Evolutionary conservation across 2,888 invertebrate species (phyloP).

Genomic region (Tipula vernalis): DNA sequence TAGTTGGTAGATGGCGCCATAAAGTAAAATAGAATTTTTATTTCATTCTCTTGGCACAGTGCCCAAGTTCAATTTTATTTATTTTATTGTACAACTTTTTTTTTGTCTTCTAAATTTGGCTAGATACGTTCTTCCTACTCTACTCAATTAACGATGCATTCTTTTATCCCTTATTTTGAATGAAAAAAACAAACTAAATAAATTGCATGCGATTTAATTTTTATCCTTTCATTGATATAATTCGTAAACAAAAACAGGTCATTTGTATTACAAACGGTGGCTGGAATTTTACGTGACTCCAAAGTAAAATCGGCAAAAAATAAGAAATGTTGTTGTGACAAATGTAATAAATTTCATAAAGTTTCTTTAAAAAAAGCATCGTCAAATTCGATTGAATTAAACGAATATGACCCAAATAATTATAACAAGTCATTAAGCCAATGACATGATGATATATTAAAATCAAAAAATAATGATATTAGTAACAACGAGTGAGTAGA

Average conservation of each 20-base stretch:
- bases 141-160: background rate
- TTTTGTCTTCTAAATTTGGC: background rate
- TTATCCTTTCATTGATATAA: background rate
- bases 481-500: background rate
- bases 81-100: background rate
- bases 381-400: background rate
- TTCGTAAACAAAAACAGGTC: constrained; percentile 31
- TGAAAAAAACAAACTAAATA: background rate
- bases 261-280: constrained; percentile 44
- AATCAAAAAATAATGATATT: background rate
- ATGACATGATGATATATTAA: background rate
- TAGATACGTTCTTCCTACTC: background rate
- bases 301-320: background rate
- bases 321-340: background rate
- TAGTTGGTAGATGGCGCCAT: background rate
- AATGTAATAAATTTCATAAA: background rate
- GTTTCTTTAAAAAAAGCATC: background rate
- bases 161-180: background rate
- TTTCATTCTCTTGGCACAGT: background rate
- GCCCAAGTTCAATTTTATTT: background rate
- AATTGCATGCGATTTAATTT: background rate
- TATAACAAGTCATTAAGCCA: background rate
- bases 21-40: background rate
- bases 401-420: background rate
- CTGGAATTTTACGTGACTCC: constrained; percentile 31